Conservation (phyloP, 2,888 invertebrate species). For the Ganaspis brasiliensis region DNA sequence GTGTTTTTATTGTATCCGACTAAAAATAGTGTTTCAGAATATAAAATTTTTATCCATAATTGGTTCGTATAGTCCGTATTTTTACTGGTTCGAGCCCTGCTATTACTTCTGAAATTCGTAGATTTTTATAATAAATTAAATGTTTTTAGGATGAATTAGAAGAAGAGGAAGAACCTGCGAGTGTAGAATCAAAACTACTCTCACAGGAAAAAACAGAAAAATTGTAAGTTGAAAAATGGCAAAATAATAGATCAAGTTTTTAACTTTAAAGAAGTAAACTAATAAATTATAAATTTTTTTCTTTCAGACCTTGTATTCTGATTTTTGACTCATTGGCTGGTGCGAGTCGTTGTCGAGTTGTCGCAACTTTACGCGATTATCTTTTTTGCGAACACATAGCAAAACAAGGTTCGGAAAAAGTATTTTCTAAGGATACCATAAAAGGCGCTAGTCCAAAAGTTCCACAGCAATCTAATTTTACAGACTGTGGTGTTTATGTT, state of each 20-base stretch:
- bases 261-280: too few relatives aligned
- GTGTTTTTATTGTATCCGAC: too few relatives aligned
- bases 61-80: too few relatives aligned
- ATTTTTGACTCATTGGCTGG: slow-evolving; percentile 96
- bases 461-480: slow-evolving; percentile 98
- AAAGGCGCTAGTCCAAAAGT: slow-evolving; percentile 94
- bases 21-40: too few relatives aligned
- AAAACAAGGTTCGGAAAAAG: slow-evolving; percentile 86
- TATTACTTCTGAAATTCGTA: too few relatives aligned
- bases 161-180: slow-evolving; percentile 16
- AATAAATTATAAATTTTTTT: too few relatives aligned
- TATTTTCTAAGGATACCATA: slow-evolving; percentile 91
- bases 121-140: too few relatives aligned
- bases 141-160: slow-evolving; percentile 27
- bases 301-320: slow-evolving; percentile 93
- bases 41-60: too few relatives aligned
- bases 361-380: slow-evolving; percentile 95
- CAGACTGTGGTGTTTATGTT: slow-evolving; percentile 97
- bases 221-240: slow-evolving; percentile 23
- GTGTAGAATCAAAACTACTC: background rate
- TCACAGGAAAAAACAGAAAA: slow-evolving; percentile 19
- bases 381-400: slow-evolving; percentile 92
- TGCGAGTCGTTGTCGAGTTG: slow-evolving; percentile 90
- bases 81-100: too few relatives aligned
- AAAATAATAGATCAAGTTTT: too few relatives aligned